Percentiles rank a stretch among this genome's conserved stretches.
phyloP scores from a whole-genome alignment of 2,797 vertebrate genomes.

The Malacoctenus gilli region DNA sequence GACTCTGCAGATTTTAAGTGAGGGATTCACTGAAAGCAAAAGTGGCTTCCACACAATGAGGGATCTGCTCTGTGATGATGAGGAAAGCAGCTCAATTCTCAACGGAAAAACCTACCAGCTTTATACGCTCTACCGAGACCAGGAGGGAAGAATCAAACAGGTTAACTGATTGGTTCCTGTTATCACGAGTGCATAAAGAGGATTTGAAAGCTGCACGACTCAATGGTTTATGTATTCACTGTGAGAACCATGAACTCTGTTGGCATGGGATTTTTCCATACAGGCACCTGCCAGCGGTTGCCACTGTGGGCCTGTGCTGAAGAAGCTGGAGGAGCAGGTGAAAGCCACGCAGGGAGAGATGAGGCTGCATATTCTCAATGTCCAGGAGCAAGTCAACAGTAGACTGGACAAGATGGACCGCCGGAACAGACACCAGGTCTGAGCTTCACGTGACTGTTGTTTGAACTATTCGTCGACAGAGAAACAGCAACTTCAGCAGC shows the following conservation, averaged over 20 bases:
- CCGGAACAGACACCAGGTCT: conserved; percentile 87
- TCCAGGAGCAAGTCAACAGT: conserved; percentile 87
- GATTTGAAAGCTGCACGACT: not conserved
- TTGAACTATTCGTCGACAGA: too few relatives aligned
- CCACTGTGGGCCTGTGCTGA: conserved; percentile 86
- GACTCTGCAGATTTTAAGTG: conserved; percentile 17
- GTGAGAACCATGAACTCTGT: not conserved
- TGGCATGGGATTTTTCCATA: not conserved
- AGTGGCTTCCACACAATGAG: conserved; percentile 53
- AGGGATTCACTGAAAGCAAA: conserved; percentile 62
- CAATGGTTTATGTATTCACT: not conserved
- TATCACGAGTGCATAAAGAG: not conserved
- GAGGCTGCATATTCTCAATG: conserved; percentile 84
- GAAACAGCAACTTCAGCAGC: too few relatives aligned
- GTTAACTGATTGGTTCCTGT: conserved; percentile 61
- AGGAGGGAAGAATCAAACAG: conserved; percentile 89
- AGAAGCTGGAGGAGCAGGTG: conserved; percentile 87
- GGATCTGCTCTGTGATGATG: conserved; percentile 48
- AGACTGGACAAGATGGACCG: conserved; percentile 86
- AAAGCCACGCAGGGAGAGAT: conserved; percentile 88
- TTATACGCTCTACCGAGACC: conserved; percentile 88
- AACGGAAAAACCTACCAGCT: conserved; percentile 86
- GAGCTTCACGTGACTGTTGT: too few relatives aligned
- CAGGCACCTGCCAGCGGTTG: conserved; percentile 88
- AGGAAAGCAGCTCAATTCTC: conserved; percentile 61